Evolutionary conservation across 2,888 invertebrate species (phyloP).

Genomic region (Agonopterix alstromeriana): DNA sequence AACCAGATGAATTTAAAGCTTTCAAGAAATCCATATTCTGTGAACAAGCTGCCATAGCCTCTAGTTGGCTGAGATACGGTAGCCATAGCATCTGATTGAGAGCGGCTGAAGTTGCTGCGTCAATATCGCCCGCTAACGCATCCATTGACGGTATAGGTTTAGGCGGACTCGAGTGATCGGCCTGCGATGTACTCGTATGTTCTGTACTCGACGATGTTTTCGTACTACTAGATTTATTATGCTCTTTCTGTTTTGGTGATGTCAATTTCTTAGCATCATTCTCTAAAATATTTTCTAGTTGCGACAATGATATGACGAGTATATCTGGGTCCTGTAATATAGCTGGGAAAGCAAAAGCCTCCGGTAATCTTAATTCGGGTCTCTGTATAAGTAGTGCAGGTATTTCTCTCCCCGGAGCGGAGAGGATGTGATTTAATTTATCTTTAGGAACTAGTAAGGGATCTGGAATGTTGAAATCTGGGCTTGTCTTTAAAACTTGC

Average conservation of each 20-base stretch:
- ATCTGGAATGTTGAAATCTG: slow-evolving; percentile 85
- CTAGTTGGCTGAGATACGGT: slow-evolving; percentile 80
- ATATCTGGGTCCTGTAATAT: slow-evolving; percentile 87
- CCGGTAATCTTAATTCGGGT: slow-evolving; percentile 84
- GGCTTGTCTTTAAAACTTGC: slow-evolving; percentile 80
- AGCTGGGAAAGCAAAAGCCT: slow-evolving; percentile 83
- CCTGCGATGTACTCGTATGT: slow-evolving; percentile 28
- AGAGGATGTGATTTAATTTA: slow-evolving; percentile 81
- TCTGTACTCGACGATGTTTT: slow-evolving; percentile 33
- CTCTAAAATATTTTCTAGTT: slow-evolving; percentile 80
- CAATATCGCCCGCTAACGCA: slow-evolving; percentile 78
- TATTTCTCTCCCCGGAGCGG: slow-evolving; percentile 85
- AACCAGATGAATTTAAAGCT: slow-evolving; percentile 70
- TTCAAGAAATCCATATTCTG: slow-evolving; percentile 77
- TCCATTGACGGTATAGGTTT: slow-evolving; percentile 56
- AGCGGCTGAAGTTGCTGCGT: slow-evolving; percentile 82
- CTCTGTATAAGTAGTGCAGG: slow-evolving; percentile 83
- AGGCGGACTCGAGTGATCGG: slow-evolving; percentile 39
- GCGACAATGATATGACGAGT: slow-evolving; percentile 84
- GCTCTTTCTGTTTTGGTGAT: slow-evolving; percentile 27
- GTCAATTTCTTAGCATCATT: slow-evolving; percentile 55
- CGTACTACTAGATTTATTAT: slow-evolving; percentile 21
- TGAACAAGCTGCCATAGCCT: slow-evolving; percentile 75
- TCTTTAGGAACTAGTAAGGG: slow-evolving; percentile 88
- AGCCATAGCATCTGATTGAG: slow-evolving; percentile 86